Evolutionary conservation across 2,113 vertebrate species (phyloP), one percentile per base, ranked within the genome.

Genomic region (Motacilla alba): DNA sequence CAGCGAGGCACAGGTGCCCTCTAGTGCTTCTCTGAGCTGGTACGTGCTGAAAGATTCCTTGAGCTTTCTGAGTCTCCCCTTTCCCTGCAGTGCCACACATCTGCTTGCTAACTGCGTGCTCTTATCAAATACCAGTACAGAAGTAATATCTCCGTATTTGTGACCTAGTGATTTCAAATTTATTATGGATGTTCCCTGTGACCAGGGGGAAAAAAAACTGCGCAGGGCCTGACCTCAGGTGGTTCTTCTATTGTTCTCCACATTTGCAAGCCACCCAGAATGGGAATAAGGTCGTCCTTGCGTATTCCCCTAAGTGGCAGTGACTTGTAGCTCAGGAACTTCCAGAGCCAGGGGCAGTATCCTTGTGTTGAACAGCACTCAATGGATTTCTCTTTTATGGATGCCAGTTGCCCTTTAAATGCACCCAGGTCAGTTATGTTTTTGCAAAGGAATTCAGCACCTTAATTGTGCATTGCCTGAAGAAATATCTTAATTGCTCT

Each of bases 1-100:
- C 33, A 47, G 72, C 17, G 68, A 58, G 49, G 37, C 83, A 4
- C 9, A 94, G 88, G 52, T 96, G 95, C 93, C 95, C 93, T 93
- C 93, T 96, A 95, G 95, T 95, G 96, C 73, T n/a, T 56, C 47
- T 13, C 31, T 69, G 53, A 69, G 21, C 70, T 46, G 31, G 15
- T 77, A 7, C 50, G 44, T 37, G 24, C 47, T 60, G 33, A n/a
- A 55, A 60, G 41, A 20, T 27, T 8, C 0, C 24, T 27, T 31
- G 33, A 63, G 43, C 53, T 63, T 77, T 80, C 60, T n/a, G 41
- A 69, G 31, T 37, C 13, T 37, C 10, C 13, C 6, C 28, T 79
- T 74, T 60, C 21, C 27, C 10, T 39, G 37, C 15, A 43, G 11
- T 53, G 46, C 23, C 13, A 22, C 37, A 15, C 16, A 6, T 27